A percentile compares a stretch with the other conserved stretches of the same genome.
Evolutionary conservation across 2,888 invertebrate genomes (phyloP).

Genomic region (Cyaniris semiargus): DNA sequence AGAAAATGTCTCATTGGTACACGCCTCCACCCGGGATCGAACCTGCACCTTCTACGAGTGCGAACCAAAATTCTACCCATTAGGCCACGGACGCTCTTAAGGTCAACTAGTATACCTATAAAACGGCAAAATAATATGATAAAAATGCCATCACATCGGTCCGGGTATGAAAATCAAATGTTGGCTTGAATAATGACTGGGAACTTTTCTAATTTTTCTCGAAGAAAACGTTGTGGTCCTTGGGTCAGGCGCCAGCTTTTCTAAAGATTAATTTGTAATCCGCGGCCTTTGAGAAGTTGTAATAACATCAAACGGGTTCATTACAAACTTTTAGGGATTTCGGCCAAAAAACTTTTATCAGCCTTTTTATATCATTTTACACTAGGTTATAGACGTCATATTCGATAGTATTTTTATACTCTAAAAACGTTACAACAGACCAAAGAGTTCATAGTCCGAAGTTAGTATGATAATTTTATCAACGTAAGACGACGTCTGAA

Average conservation of each 20-base stretch:
- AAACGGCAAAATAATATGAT: not conserved
- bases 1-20: no score
- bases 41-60: no score
- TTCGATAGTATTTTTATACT: not conserved
- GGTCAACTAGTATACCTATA: no score
- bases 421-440: no score
- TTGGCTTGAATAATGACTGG: slow-evolving; percentile 43
- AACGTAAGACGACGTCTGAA: no score
- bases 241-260: slow-evolving; percentile 25
- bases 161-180: slow-evolving; percentile 25
- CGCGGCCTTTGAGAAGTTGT: slow-evolving; percentile 36
- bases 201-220: slow-evolving; percentile 46
- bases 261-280: slow-evolving; percentile 37
- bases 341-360: not conserved
- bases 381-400: not conserved
- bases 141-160: not conserved
- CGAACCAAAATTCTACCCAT: no score
- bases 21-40: no score
- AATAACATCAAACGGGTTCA: slow-evolving; percentile 31
- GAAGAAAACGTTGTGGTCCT: slow-evolving; percentile 27
- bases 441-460: no score
- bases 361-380: slow-evolving; percentile 21
- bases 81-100: no score
- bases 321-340: slow-evolving; percentile 27
- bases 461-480: no score